Evolutionary conservation across 2,888 invertebrate species (phyloP).

Genomic region (Synanthedon andrenaeformis): DNA sequence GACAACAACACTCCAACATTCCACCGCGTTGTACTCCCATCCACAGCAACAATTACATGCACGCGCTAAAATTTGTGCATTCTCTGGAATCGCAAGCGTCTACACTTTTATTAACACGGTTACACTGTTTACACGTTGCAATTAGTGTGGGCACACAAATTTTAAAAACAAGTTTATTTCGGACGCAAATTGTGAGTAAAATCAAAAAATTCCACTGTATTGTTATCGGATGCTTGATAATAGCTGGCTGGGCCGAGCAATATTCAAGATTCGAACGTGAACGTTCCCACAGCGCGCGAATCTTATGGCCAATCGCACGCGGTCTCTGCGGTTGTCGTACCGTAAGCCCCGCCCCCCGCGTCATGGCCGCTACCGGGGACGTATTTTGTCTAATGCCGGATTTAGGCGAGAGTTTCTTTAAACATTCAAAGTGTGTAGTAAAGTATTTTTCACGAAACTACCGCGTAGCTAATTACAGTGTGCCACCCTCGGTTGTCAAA

Average conservation of each 20-base stretch:
- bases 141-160: not conserved
- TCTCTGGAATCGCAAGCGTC: conserved; percentile 14
- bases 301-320: conserved; percentile 53
- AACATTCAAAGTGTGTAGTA: too few relatives aligned
- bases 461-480: conserved; percentile 16
- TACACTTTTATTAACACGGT: not conserved
- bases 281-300: conserved; percentile 39
- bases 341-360: conserved; percentile 49
- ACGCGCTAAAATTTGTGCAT: conserved; percentile 19
- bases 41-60: conserved; percentile 19
- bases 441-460: not conserved
- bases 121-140: not conserved
- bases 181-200: not conserved
- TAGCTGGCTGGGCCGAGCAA: conserved; percentile 11
- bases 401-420: conserved; percentile 42
- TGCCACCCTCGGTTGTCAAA: conserved; percentile 12
- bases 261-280: conserved; percentile 29
- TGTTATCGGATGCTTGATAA: conserved; percentile 6
- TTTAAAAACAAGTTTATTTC: not conserved
- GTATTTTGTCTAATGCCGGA: conserved; percentile 53
- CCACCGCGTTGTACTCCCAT: conserved; percentile 17
- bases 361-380: conserved; percentile 45
- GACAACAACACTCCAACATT: conserved; percentile 17
- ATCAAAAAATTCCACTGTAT: not conserved
- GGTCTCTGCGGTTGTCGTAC: conserved; percentile 11